Evolutionary conservation across 2,888 invertebrate species (phyloP).

Genomic region (Xylota sylvarum): DNA sequence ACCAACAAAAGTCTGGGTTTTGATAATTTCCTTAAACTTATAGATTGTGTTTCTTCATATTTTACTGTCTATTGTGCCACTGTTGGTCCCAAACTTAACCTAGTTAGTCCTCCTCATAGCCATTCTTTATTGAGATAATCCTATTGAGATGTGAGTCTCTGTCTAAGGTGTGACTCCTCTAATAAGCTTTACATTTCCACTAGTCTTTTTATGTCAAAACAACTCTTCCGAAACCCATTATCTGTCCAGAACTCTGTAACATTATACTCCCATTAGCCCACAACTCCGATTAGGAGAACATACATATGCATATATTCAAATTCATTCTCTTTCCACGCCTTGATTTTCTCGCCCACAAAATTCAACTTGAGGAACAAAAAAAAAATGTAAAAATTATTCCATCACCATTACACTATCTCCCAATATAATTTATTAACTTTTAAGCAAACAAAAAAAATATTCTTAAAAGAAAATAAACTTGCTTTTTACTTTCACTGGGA

Average conservation of each 20-base stretch:
- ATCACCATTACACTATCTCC: constrained; percentile 12
- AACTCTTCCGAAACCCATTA: neutral
- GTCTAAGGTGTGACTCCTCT: neutral
- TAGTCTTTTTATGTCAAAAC: neutral
- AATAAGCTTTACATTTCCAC: neutral
- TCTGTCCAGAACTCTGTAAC: neutral
- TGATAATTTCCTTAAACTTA: too few relatives aligned
- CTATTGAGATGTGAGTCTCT: neutral
- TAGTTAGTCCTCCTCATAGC: too few relatives aligned
- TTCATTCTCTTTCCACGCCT: neutral
- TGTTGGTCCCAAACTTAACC: too few relatives aligned
- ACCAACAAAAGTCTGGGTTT: too few relatives aligned
- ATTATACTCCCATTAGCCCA: neutral
- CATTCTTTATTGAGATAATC: too few relatives aligned
- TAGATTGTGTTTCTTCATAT: too few relatives aligned
- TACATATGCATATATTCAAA: neutral
- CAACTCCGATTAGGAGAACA: neutral
- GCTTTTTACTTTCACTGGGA: constrained; percentile 41
- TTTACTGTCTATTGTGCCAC: too few relatives aligned
- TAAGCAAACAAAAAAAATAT: neutral
- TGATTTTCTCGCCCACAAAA: constrained; percentile 13
- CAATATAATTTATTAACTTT: constrained; percentile 20
- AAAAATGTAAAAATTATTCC: constrained; percentile 29
- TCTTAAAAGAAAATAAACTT: constrained; percentile 8
- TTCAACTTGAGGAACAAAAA: neutral